Percentiles rank a stretch among this genome's conserved stretches.
These are phyloP conservation scores for Brachycybe producta DNA, from an alignment of 2,888 invertebrate species.

Conservation along the genomic window DNA sequence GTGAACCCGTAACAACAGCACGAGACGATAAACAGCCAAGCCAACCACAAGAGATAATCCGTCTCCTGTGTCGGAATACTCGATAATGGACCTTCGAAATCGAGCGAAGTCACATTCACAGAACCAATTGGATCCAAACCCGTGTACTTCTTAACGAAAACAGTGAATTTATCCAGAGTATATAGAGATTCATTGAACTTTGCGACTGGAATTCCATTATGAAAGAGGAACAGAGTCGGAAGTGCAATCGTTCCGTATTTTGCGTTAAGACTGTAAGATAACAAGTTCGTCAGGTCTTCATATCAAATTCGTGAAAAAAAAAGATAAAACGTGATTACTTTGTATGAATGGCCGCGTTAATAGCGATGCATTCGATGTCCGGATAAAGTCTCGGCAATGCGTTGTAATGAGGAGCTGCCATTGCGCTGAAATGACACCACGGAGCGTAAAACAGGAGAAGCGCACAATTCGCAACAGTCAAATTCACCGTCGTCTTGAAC, in stretches of 20 bases:
- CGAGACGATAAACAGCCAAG: conserved; percentile 70
- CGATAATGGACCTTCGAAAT: conserved; percentile 67
- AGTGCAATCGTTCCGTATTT: conserved; percentile 84
- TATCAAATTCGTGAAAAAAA: conserved; percentile 4
- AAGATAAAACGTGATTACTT: conserved; percentile 34
- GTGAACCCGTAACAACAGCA: conserved; percentile 62
- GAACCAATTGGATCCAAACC: conserved; percentile 47
- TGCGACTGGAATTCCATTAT: conserved; percentile 71
- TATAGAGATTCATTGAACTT: conserved; percentile 73
- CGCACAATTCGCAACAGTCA: conserved; percentile 42
- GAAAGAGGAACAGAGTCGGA: conserved; percentile 75
- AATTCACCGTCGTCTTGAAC: conserved; percentile 48
- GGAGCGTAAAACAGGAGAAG: conserved; percentile 78
- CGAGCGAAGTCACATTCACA: conserved; percentile 56
- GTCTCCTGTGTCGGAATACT: conserved; percentile 60
- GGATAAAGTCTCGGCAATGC: conserved; percentile 77
- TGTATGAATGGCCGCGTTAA: conserved; percentile 72
- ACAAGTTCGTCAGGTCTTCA: conserved; percentile 1
- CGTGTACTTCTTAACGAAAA: conserved; percentile 63
- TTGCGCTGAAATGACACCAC: conserved; percentile 79
- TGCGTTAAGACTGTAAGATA: conserved; percentile 49
- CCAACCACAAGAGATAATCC: conserved; percentile 65
- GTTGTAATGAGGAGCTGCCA: conserved; percentile 81
- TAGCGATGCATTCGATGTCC: conserved; percentile 69
- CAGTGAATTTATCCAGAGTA: conserved; percentile 60